Evolutionary conservation across 2,113 vertebrate genomes (phyloP).

Genomic region (Podarcis muralis): DNA sequence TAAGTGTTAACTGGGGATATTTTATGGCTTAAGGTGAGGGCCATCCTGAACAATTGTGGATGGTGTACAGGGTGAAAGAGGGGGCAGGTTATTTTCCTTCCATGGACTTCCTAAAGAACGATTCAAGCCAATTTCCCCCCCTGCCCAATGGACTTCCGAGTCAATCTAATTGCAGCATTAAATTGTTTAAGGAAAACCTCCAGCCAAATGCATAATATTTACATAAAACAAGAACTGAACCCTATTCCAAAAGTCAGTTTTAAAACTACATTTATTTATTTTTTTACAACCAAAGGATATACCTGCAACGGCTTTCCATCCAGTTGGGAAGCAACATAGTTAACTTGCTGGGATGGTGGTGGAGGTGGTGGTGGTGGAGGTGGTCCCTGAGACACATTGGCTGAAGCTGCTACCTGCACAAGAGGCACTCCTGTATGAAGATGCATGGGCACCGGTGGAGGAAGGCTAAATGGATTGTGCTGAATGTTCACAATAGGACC

Average conservation of each 20-base stretch:
- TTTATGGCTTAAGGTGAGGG: neutral
- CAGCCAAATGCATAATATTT: neutral
- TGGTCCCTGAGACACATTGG: constrained; percentile 85
- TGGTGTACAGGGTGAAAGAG: no score
- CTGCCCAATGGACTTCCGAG: neutral
- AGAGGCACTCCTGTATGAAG: constrained; percentile 87
- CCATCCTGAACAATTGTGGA: no score
- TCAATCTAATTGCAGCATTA: neutral
- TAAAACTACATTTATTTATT: neutral
- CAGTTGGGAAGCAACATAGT: constrained; percentile 80
- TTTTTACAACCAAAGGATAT: constrained; percentile 53
- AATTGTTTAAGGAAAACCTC: neutral
- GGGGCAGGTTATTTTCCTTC: neutral
- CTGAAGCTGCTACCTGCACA: constrained; percentile 85
- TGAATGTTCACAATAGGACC: constrained; percentile 86
- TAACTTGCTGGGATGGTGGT: constrained; percentile 91
- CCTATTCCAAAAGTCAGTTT: neutral
- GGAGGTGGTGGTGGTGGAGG: constrained; percentile 95
- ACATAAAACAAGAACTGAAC: neutral
- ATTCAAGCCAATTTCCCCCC: neutral
- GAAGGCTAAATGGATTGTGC: constrained; percentile 81
- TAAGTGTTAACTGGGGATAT: neutral
- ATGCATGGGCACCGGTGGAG: constrained; percentile 86
- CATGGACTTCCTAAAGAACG: neutral
- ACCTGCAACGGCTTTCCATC: constrained; percentile 89